Base-by-base conservation (phyloP, 2,888 invertebrate species). In the Margaritifera margaritifera region DNA sequence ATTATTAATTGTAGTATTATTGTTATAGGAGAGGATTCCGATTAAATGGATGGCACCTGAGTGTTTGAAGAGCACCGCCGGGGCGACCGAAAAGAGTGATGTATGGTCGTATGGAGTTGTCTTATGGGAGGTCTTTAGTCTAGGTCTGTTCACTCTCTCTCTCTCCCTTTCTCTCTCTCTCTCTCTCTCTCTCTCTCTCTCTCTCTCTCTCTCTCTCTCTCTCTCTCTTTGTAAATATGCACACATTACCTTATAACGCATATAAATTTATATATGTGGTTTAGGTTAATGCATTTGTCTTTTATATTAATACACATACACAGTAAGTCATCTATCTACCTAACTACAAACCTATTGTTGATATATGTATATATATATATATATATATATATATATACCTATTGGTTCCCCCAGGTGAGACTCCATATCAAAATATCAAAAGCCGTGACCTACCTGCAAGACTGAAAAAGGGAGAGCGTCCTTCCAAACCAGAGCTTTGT, bases 1-100 rank as follows among this genome's bases (percentile, higher is more conserved):
- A n/a, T n/a, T n/a, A n/a, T n/a, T n/a, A n/a, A n/a, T n/a, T n/a
- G n/a, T n/a, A n/a, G n/a, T n/a, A n/a, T n/a, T n/a, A n/a, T n/a
- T 2, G 11, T 42, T 42, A 42, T 42, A 72, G 72, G 72, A 75
- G 60, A 55, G 71, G 52, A 64, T 73, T 42, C 72, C 73, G 4
- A 53, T 73, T 3, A 73, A 71, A 57, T 75, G 75, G 75, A 62
- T 70, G 62, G 72, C 75, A 15, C 72, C 73, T 31, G 75, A 75
- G 61, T 70, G 73, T 24, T 50, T 72, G 52, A 65, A 60, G 25
- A 67, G 68, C 27, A 66, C 66, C 53, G 66, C 60, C 53, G 53
- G 66, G 15, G 68, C 69, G 2, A 73, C 71, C 18, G 64, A 64
- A 54, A 55, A 69, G 62, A 71, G 71, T 62, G 75, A 75, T 62